phyloP scores from a whole-genome alignment of 2,113 vertebrate genomes.

The Excalfactoria chinensis region DNA sequence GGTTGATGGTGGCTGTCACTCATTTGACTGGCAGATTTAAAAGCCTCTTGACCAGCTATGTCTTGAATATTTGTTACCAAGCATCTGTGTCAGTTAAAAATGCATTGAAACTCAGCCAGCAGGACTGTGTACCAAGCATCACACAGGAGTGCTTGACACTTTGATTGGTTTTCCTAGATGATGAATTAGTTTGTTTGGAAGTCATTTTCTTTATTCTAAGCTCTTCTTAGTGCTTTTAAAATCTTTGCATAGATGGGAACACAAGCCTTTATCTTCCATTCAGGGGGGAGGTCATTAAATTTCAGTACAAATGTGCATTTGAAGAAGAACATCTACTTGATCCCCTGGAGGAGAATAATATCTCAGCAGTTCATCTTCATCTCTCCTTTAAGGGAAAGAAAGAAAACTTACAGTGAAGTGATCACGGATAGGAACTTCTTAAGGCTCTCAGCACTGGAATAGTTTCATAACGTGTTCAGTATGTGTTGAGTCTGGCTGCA shows the following conservation, averaged over 20 bases:
- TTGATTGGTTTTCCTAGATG: not conserved
- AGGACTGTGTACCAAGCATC: not conserved
- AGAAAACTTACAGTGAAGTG: rapidly evolving
- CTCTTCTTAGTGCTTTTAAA: not conserved
- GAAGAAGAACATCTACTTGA: not conserved
- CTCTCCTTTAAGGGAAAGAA: not conserved
- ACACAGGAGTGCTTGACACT: not conserved
- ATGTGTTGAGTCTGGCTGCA: not conserved
- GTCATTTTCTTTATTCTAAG: not conserved
- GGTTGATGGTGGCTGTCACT: not conserved
- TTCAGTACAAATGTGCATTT: not conserved
- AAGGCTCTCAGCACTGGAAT: not conserved
- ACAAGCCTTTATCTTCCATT: not conserved
- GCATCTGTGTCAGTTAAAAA: not conserved
- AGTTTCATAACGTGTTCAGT: not conserved
- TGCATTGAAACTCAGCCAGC: not conserved
- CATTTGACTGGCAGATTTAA: not conserved
- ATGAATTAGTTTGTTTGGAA: not conserved
- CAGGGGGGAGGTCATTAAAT: not conserved
- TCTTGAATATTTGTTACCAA: not conserved
- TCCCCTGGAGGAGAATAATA: not conserved
- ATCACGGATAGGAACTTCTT: not conserved
- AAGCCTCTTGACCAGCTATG: not conserved
- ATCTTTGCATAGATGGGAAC: not conserved
- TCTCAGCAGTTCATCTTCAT: not conserved